These are phyloP conservation scores for Diaphora mendica DNA, from an alignment of 2,888 invertebrate genomes.

Conservation along the genomic window DNA sequence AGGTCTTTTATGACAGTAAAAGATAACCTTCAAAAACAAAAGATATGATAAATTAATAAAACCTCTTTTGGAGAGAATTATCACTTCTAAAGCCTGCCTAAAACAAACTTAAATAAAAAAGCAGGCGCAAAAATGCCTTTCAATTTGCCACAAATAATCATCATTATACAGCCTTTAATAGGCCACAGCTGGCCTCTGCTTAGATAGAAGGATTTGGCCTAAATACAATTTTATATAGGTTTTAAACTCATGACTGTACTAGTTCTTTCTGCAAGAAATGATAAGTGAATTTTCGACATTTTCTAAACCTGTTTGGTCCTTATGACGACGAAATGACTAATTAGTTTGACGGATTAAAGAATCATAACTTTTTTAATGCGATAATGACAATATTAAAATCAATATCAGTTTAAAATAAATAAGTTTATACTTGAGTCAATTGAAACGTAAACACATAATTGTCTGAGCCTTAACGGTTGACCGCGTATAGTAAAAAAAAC, in stretches of 20 bases:
- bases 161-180: too few relatives aligned
- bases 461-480: constrained; percentile 33
- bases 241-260: too few relatives aligned
- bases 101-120: too few relatives aligned
- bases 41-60: background rate
- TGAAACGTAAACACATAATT: background rate
- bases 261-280: background rate
- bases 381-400: background rate
- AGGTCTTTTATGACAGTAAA: background rate
- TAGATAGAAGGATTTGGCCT: too few relatives aligned
- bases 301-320: background rate
- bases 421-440: background rate
- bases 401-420: background rate
- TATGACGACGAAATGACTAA: background rate
- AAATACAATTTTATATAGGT: background rate
- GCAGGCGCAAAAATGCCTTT: background rate
- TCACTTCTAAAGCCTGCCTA: background rate
- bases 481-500: constrained; percentile 33
- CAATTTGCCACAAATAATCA: background rate
- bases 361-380: background rate
- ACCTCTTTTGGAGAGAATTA: background rate
- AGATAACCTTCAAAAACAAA: background rate
- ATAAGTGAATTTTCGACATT: background rate
- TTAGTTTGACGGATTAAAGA: background rate
- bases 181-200: too few relatives aligned